Evolutionary conservation across 2,797 vertebrate genomes (phyloP).

Genomic region (Falco cherrug): DNA sequence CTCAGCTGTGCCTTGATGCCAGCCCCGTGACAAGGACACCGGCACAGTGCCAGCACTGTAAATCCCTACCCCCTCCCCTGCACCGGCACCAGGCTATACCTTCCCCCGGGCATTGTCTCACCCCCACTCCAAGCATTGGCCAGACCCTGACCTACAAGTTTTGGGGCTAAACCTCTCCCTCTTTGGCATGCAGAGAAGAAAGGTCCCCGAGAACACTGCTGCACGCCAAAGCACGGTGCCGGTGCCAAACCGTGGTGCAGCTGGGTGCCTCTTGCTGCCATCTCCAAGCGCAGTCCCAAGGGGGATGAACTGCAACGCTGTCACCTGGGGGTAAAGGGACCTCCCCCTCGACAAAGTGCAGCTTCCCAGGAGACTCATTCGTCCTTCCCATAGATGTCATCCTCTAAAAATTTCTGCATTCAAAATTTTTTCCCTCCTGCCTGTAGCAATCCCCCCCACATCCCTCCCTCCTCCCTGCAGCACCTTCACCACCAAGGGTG

Average conservation of each 20-base stretch:
- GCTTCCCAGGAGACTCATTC: neutral
- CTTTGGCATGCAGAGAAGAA: neutral
- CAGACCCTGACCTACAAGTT: neutral
- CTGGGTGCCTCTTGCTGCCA: neutral
- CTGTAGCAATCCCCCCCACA: accelerated
- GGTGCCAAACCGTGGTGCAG: neutral
- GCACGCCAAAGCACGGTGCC: accelerated
- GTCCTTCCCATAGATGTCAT: neutral
- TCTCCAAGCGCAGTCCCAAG: neutral
- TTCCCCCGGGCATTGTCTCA: accelerated
- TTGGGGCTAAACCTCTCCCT: neutral
- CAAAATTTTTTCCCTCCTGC: neutral
- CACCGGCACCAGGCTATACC: accelerated
- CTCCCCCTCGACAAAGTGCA: accelerated
- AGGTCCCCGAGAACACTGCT: neutral
- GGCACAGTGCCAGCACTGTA: neutral
- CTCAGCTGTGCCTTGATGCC: accelerated
- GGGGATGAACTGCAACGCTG: too few species aligned
- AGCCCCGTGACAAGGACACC: neutral
- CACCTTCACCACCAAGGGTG: neutral
- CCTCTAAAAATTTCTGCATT: neutral
- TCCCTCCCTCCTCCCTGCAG: neutral
- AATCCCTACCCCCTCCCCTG: neutral
- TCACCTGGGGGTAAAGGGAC: neutral
- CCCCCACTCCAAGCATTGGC: accelerated